phyloP scores from a whole-genome alignment of 2,113 vertebrate genomes.

The Azemiops feae region DNA sequence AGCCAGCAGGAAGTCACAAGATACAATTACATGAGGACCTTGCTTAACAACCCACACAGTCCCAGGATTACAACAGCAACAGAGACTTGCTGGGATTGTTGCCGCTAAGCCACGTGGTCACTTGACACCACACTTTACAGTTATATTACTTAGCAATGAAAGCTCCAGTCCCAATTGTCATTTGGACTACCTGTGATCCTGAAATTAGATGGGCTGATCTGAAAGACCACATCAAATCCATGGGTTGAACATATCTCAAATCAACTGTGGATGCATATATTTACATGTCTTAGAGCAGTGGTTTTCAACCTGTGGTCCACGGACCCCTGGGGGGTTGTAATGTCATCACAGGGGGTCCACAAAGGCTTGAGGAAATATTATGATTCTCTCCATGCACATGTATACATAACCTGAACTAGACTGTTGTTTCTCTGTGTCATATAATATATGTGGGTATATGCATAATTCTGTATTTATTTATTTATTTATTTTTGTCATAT shows the following conservation, averaged over 20 bases:
- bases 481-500: no score
- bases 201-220: not conserved
- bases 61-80: not conserved
- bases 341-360: not conserved
- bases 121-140: not conserved
- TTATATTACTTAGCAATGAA: not conserved
- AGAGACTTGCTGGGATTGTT: not conserved
- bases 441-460: no score
- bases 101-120: not conserved
- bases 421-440: no score
- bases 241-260: not conserved
- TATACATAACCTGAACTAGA: no score
- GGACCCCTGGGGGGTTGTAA: not conserved
- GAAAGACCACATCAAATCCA: not conserved
- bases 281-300: not conserved
- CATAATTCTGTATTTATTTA: no score
- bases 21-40: no score
- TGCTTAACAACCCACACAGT: not conserved
- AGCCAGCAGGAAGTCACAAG: not conserved
- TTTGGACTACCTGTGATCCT: not conserved
- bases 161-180: not conserved
- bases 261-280: not conserved
- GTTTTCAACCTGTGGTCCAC: not conserved
- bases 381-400: not conserved
- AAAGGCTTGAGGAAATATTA: not conserved